Evolutionary conservation across 2,113 vertebrate genomes (phyloP).

Genomic region (Cyprinodon variegatus): DNA sequence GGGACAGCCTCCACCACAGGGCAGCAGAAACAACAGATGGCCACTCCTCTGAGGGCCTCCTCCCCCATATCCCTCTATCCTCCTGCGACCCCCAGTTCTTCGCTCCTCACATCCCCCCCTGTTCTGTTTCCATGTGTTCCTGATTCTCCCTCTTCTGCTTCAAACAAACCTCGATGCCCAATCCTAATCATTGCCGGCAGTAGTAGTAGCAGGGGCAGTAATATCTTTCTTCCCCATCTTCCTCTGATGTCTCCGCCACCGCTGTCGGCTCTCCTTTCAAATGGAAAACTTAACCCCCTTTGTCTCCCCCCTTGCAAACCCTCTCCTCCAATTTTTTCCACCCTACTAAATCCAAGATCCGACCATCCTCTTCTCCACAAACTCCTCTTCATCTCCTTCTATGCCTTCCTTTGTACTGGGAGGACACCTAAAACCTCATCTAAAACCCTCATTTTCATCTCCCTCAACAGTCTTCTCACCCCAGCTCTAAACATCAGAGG

Average conservation of each 20-base stretch:
- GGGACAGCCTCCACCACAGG: constrained; percentile 57
- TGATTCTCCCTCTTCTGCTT: constrained; percentile 32
- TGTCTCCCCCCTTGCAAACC: constrained; percentile 9
- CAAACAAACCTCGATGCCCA: constrained; percentile 32
- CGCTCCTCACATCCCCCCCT: constrained; percentile 61
- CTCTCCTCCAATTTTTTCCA: background rate
- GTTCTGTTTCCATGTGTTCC: constrained; percentile 33
- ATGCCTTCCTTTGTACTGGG: constrained; percentile 21
- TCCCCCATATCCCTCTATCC: constrained; percentile 60
- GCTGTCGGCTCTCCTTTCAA: background rate
- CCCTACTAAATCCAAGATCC: background rate
- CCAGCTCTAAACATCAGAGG: constrained; percentile 29
- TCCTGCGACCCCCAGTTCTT: constrained; percentile 44
- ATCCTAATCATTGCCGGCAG: constrained; percentile 29
- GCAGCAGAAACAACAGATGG: constrained; percentile 75
- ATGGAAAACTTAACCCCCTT: constrained; percentile 5
- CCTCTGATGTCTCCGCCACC: background rate
- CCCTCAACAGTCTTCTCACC: constrained; percentile 22
- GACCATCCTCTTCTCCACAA: constrained; percentile 15
- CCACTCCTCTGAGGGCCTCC: constrained; percentile 63
- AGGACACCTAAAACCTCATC: constrained; percentile 36
- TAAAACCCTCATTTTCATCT: constrained; percentile 34
- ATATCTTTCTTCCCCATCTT: constrained; percentile 12
- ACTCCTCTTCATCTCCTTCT: constrained; percentile 28
- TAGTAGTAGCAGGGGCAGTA: constrained; percentile 8